Percentiles rank a stretch among this genome's conserved stretches.
These are phyloP conservation scores for Argynnis bischoffii DNA, from an alignment of 2,888 invertebrate species.

Conservation along the genomic window DNA sequence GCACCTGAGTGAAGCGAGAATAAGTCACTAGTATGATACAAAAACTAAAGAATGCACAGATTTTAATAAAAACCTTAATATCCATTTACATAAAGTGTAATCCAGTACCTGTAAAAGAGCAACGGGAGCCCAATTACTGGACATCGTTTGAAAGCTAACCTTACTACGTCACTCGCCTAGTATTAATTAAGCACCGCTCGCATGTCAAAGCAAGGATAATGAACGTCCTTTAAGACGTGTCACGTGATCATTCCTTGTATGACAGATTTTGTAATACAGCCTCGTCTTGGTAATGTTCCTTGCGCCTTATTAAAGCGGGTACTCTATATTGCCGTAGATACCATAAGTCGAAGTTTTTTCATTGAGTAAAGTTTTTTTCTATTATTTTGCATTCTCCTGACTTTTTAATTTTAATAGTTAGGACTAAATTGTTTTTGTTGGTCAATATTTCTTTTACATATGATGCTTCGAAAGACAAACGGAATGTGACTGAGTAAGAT, in stretches of 20 bases:
- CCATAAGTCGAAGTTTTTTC: too few species aligned
- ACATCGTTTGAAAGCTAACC: slow-evolving; percentile 70
- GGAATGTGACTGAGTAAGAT: too few species aligned
- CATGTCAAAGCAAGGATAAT: slow-evolving; percentile 65
- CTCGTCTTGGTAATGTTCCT: slow-evolving; percentile 12
- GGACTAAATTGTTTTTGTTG: too few species aligned
- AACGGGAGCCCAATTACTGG: slow-evolving; percentile 69
- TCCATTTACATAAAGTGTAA: slow-evolving; percentile 1
- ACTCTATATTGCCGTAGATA: too few species aligned
- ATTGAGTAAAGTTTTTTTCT: too few species aligned
- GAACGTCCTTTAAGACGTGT: slow-evolving; percentile 59
- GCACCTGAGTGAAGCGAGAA: too few species aligned
- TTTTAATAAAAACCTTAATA: neutral
- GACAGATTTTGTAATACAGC: slow-evolving; percentile 29
- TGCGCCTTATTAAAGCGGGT: neutral
- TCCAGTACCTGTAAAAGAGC: slow-evolving; percentile 24
- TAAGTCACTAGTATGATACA: too few species aligned
- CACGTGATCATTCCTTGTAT: slow-evolving; percentile 40
- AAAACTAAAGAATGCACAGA: too few species aligned
- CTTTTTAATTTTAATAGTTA: too few species aligned
- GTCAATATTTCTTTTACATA: too few species aligned
- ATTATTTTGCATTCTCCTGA: too few species aligned
- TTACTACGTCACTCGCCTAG: slow-evolving; percentile 47
- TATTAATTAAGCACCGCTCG: slow-evolving; percentile 69
- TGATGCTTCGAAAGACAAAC: too few species aligned